Conservation (phyloP, 2,888 invertebrate genomes). For the Brassicogethes aeneus region DNA sequence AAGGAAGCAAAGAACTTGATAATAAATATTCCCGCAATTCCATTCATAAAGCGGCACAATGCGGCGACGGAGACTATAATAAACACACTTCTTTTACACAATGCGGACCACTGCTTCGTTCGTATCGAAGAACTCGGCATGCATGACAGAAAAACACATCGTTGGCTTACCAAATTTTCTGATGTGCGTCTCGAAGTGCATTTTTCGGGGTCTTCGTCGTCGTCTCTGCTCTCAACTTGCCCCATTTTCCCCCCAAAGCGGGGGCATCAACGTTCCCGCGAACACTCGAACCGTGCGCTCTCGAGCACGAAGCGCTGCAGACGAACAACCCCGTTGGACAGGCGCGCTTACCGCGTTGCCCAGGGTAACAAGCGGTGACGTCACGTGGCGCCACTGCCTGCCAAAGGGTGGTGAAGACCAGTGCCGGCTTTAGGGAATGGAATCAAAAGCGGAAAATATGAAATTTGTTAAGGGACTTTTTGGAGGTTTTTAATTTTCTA, state of each 20-base stretch:
- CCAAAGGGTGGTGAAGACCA: background rate
- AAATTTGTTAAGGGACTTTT: too few relatives aligned
- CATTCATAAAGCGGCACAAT: too few relatives aligned
- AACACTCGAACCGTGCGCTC: constrained; percentile 9
- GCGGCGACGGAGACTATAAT: background rate
- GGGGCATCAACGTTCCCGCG: constrained; percentile 45
- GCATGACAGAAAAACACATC: too few relatives aligned
- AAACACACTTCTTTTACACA: too few relatives aligned
- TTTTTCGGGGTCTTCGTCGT: constrained; percentile 46
- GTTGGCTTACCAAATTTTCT: constrained; percentile 44
- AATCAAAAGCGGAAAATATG: too few relatives aligned
- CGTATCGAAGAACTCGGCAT: too few relatives aligned
- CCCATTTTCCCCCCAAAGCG: constrained; percentile 46
- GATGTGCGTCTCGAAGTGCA: constrained; percentile 46
- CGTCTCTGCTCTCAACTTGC: constrained; percentile 47
- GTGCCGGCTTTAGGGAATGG: too few relatives aligned
- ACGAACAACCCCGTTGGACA: constrained; percentile 2
- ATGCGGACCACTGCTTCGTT: too few relatives aligned
- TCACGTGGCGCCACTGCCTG: background rate
- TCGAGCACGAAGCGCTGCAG: constrained; percentile 7
- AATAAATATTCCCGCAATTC: too few relatives aligned
- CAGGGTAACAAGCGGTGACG: background rate
- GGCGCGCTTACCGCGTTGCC: background rate
- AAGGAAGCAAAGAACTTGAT: too few relatives aligned
- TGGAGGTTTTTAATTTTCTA: too few relatives aligned